A percentile compares a stretch with the other conserved stretches of the same genome.
phyloP scores from a whole-genome alignment of 2,888 invertebrate genomes.

The Eupithecia subumbrata region DNA sequence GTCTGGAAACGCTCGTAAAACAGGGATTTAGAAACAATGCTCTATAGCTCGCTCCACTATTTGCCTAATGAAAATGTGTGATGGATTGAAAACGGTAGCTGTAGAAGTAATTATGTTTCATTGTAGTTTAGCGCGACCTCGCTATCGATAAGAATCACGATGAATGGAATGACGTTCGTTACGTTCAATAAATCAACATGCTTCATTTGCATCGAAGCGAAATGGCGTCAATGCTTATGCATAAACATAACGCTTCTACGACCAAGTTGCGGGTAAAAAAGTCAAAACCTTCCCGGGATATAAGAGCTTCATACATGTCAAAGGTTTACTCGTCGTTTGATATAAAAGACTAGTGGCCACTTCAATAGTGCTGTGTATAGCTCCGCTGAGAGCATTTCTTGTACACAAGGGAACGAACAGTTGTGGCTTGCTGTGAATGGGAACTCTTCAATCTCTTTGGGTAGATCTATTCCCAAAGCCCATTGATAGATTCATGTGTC shows the following conservation, averaged over 20 bases:
- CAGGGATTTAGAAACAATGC: conserved; percentile 31
- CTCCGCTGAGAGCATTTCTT: conserved; percentile 17
- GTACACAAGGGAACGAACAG: conserved; percentile 21
- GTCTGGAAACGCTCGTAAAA: conserved; percentile 35
- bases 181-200: conserved; percentile 14
- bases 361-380: conserved; percentile 18
- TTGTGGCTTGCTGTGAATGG: conserved; percentile 19
- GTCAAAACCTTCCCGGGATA: conserved; percentile 8
- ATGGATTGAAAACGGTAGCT: conserved; percentile 32
- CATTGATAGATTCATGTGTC: conserved; percentile 2
- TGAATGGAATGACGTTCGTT: conserved; percentile 10
- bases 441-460: conserved; percentile 21
- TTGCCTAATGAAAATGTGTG: conserved; percentile 25
- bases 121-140: conserved; percentile 11
- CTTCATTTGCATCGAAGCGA: conserved; percentile 17
- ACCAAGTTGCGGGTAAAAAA: conserved; percentile 14
- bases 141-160: conserved; percentile 11
- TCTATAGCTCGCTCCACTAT: conserved; percentile 10
- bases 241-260: conserved; percentile 8
- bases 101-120: conserved; percentile 20
- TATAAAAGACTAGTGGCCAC: conserved; percentile 20
- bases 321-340: conserved; percentile 20
- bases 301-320: conserved; percentile 21
- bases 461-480: conserved; percentile 15
- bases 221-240: conserved; percentile 10